Base-by-base conservation (phyloP, 2,797 vertebrate genomes). In the Poeciliopsis gracilis region DNA sequence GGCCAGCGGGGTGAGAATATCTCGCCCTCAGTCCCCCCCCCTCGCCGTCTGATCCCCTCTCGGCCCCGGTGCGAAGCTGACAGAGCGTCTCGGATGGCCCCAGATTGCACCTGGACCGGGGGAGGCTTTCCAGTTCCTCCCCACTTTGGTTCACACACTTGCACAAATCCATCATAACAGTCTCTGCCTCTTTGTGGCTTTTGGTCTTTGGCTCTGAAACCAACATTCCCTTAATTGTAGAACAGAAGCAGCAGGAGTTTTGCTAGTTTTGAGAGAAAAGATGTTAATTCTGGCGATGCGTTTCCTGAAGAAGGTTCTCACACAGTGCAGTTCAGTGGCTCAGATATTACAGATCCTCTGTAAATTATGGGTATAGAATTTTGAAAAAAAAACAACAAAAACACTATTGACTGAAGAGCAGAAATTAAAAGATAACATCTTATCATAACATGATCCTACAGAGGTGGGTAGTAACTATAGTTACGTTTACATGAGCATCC, bases 51-150 rank as follows among this genome's bases (percentile, higher is more conserved):
- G 82, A 91, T 81, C 89, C 85, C 89, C 90, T 89, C 67, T 67
- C 82, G 83, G 85, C 91, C 89, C 89, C 70, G 47, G 84, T 83
- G 79, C 84, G 77, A 83, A 95, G 94, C 94, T 92, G 94, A 90
- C 87, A 77, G 93, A 95, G 94, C 95, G 93, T 91, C 92, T 86
- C 95, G 93, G 94, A 91, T 96, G 94, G 94, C 95, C 95, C 90
- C 81, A 86, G 91, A 81, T 84, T 96, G 94, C 94, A 95, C 95
- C 94, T 94, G 93, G 90, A 77, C 79, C 15, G 70, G 86, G 85
- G 85, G 85, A 84, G 88, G 86, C 77, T 88, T 89, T 86, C 86
- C 87, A 87, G 66, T 75, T 28, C 51, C 9, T 38, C 78, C 73
- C 77, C 73, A 61, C 80, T 72, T 63, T 73, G 33, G 49, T 82